A percentile compares a stretch with the other conserved stretches of the same genome.
Conservation (phyloP, 2,888 invertebrate genomes). For the Meta bourneti region DNA sequence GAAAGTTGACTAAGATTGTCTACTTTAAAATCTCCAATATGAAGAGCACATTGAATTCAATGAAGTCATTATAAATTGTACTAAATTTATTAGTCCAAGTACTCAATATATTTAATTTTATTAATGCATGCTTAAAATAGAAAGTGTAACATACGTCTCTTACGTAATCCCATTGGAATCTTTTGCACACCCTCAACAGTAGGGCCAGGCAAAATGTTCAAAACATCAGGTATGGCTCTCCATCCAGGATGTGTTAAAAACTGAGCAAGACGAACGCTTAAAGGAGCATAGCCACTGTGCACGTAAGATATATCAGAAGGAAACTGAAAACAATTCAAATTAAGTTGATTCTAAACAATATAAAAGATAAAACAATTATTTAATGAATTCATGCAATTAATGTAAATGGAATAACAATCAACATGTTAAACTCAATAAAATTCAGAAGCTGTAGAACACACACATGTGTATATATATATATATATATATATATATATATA, state of each 20-base stretch:
- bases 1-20: too few relatives aligned
- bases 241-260: constrained; percentile 82
- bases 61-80: too few relatives aligned
- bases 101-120: too few relatives aligned
- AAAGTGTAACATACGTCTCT: constrained; percentile 79
- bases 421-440: too few relatives aligned
- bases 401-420: background rate
- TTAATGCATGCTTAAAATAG: background rate
- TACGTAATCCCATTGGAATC: constrained; percentile 81
- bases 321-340: constrained; percentile 81
- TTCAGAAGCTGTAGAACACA: too few relatives aligned
- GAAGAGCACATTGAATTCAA: too few relatives aligned
- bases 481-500: too few relatives aligned
- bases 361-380: background rate
- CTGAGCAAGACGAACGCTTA: constrained; percentile 88
- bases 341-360: constrained; percentile 59
- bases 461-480: too few relatives aligned
- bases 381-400: constrained; percentile 6
- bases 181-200: constrained; percentile 83
- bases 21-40: too few relatives aligned
- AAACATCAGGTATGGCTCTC: constrained; percentile 89
- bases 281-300: constrained; percentile 94
- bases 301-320: constrained; percentile 91
- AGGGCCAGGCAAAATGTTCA: constrained; percentile 89
- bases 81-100: too few relatives aligned